Base-by-base conservation (phyloP, 1,140 invertebrate genomes). In the Homarus americanus region DNA sequence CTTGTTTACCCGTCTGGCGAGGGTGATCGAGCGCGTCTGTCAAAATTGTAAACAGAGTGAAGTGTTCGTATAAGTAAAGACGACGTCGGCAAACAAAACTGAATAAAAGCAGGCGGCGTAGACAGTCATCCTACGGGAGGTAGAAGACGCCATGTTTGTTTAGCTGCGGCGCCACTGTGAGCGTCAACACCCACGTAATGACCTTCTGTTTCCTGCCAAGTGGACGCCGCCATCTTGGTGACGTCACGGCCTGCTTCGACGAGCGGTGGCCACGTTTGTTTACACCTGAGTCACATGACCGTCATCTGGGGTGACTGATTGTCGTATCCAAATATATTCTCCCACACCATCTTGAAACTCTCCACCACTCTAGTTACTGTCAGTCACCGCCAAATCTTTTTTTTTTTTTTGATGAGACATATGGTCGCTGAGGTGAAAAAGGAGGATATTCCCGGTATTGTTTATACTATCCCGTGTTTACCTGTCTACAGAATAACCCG, bases 121-220 rank as follows among this genome's bases (percentile, higher is more conserved):
- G 24, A 49, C 44, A 15, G 44, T 41, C 75, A 38, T 15, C 17
- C 75, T 28, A n/a, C n/a, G n/a, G n/a, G 75, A 34, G 44, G 75
- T 38, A 40, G 40, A 24, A 44, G 38, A 38, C 7, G 75, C 40
- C 38, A 38, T 78, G 75, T 78, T 78, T 78, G 75, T 78, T 78
- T 78, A 78, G 75, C 75, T n/a, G 66, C 24, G 75, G 75, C 24
- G 75, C 38, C 12, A 38, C 38, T 20, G 75, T 17, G 2, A 38
- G 34, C 75, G 75, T 78, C 75, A 78, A 78, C 75, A 78, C 75
- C 40, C 17, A 24, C 38, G 75, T 78, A 78, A 78, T 78, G 75
- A 78, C 40, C 75, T 78, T 34, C 75, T 78, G 75, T 78, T 78
- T 78, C 75, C 75, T 78, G 75, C 75, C 75, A 78, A 78, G 75